Conservation (phyloP, 2,113 vertebrate genomes). For the human (Homo sapiens) region DNA sequence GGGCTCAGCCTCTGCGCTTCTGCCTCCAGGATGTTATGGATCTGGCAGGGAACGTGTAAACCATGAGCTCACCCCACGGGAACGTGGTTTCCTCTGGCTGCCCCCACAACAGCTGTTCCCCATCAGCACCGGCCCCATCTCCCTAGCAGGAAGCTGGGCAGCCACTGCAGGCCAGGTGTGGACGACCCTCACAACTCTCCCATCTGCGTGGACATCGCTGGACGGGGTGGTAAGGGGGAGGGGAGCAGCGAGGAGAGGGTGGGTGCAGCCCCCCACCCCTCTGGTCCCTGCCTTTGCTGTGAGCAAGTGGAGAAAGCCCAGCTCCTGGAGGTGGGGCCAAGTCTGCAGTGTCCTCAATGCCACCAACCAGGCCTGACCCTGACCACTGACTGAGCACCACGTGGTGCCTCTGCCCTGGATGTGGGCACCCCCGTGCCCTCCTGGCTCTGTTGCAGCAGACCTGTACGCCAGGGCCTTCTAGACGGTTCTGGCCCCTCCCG, state of each 20-base stretch:
- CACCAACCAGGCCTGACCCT: not conserved
- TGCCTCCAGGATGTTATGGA: not conserved
- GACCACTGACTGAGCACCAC: not conserved
- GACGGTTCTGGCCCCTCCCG: not conserved
- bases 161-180: not conserved
- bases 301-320: no score
- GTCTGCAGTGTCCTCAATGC: not conserved
- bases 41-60: not conserved
- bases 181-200: rapidly evolving
- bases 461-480: not conserved
- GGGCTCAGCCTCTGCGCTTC: not conserved
- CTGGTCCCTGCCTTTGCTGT: not conserved
- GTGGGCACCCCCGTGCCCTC: not conserved
- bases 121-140: not conserved
- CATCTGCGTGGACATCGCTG: rapidly evolving
- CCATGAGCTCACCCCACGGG: not conserved
- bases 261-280: no score
- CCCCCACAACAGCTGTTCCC: not conserved
- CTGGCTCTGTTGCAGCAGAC: not conserved
- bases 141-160: not conserved
- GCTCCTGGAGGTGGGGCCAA: no score
- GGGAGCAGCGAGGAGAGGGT: no score
- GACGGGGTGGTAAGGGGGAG: not conserved
- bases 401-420: not conserved
- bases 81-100: not conserved